Conservation (phyloP, 2,888 invertebrate species). For the Polydrusus cervinus region DNA sequence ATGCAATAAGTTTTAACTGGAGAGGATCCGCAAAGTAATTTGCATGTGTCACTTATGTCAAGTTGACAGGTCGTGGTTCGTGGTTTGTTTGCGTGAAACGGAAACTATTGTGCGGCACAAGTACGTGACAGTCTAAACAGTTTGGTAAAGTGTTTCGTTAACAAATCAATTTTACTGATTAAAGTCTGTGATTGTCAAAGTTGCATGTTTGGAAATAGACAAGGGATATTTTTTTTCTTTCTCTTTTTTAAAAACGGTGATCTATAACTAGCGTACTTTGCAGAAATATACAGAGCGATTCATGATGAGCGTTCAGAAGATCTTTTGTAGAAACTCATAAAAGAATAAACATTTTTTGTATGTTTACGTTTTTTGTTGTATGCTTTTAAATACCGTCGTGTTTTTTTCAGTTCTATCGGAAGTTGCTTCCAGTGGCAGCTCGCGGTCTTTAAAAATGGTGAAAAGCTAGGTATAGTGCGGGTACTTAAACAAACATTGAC, state of each 20-base stretch:
- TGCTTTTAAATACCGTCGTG: too few relatives aligned
- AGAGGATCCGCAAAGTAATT: constrained; percentile 28
- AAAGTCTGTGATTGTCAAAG: not conserved
- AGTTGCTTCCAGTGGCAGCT: too few relatives aligned
- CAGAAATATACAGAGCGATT: too few relatives aligned
- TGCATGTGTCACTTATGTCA: constrained; percentile 27
- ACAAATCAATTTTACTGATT: constrained; percentile 27
- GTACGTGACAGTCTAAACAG: constrained; percentile 22
- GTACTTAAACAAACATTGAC: too few relatives aligned
- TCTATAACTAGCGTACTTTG: not conserved
- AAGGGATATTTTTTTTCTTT: not conserved
- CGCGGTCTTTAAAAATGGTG: too few relatives aligned
- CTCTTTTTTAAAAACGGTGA: not conserved
- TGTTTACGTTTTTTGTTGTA: too few relatives aligned
- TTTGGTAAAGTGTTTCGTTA: constrained; percentile 33
- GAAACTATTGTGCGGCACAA: constrained; percentile 17
- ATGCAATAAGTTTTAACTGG: constrained; percentile 14
- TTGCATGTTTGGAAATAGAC: not conserved
- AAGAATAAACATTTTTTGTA: too few relatives aligned
- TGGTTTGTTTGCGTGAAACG: constrained; percentile 27
- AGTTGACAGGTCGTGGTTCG: constrained; percentile 28
- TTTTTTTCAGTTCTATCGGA: too few relatives aligned
- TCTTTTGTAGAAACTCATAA: too few relatives aligned
- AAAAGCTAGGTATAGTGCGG: too few relatives aligned
- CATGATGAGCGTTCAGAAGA: too few relatives aligned